Conservation (phyloP, 2,888 invertebrate species). For the Campoletis raptor region DNA sequence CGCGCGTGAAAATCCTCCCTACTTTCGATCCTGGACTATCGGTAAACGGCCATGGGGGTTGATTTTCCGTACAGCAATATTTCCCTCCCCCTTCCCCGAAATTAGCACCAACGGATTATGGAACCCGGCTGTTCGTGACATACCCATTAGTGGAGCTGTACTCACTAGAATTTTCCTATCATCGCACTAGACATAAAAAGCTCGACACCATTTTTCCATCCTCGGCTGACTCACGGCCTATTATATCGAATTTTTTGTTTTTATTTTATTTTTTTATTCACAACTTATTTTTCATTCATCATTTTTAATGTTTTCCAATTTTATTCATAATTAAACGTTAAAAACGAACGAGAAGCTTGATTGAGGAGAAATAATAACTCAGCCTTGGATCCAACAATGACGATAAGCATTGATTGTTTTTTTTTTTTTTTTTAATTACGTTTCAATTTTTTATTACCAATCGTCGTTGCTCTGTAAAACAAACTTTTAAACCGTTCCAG, state of each 20-base stretch:
- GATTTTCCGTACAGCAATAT: conserved; percentile 43
- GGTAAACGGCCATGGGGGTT: conserved; percentile 50
- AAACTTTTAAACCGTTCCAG: conserved; percentile 18
- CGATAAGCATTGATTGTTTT: conserved; percentile 17
- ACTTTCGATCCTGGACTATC: conserved; percentile 11
- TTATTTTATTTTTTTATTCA: no score
- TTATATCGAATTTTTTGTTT: not conserved
- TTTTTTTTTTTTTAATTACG: conserved; percentile 1
- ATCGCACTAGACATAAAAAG: conserved; percentile 9
- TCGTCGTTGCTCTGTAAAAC: conserved; percentile 23
- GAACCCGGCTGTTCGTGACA: conserved; percentile 75
- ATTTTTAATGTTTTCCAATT: not conserved
- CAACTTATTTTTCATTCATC: not conserved
- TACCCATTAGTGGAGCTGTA: conserved; percentile 69
- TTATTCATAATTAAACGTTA: not conserved
- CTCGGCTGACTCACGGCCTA: not conserved
- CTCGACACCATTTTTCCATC: conserved; percentile 29
- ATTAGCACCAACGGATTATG: conserved; percentile 78
- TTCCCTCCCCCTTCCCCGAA: conserved; percentile 56
- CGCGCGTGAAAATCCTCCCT: conserved; percentile 35
- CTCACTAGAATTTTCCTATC: conserved; percentile 46
- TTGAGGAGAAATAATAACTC: conserved; percentile 17
- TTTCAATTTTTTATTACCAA: conserved; percentile 51
- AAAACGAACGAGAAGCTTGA: not conserved
- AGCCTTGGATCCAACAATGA: not conserved